These are phyloP conservation scores for Drosophila incognita DNA, from an alignment of 2,888 invertebrate species.

Conservation along the genomic window DNA sequence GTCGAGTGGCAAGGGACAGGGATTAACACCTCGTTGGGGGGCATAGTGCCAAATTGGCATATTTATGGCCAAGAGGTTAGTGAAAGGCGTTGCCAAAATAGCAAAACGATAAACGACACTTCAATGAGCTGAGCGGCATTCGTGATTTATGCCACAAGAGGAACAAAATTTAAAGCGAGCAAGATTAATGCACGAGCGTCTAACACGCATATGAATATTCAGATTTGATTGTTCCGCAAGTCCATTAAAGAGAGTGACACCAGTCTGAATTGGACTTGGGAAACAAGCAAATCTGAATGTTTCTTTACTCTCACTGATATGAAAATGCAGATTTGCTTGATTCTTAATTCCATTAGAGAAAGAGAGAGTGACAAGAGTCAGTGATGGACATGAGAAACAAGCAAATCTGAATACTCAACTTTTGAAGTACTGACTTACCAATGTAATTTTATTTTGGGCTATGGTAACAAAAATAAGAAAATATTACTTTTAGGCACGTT, in stretches of 20 bases:
- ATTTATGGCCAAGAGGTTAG: conserved; percentile 72
- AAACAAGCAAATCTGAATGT: conserved; percentile 4
- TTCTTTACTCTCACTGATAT: background rate
- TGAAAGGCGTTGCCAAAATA: conserved; percentile 70
- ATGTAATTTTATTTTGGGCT: background rate
- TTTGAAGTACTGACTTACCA: background rate
- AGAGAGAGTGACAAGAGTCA: background rate
- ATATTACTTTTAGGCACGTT: background rate
- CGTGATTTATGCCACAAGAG: conserved; percentile 48
- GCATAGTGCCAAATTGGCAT: conserved; percentile 70
- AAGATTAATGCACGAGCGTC: conserved; percentile 35
- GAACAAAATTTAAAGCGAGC: conserved; percentile 38
- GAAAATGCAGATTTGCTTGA: background rate
- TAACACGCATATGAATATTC: conserved; percentile 8
- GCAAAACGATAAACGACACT: conserved; percentile 77
- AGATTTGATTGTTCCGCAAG: background rate
- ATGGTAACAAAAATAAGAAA: background rate
- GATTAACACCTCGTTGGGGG: background rate
- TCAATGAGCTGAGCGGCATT: conserved; percentile 65
- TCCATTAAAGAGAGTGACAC: background rate
- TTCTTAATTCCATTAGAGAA: background rate
- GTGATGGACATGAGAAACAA: conserved; percentile 30
- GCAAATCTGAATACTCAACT: conserved; percentile 2
- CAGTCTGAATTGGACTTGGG: conserved; percentile 28
- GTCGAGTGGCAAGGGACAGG: background rate